Conservation (phyloP, 2,113 vertebrate genomes). For the Sclerurus mexicanus region DNA sequence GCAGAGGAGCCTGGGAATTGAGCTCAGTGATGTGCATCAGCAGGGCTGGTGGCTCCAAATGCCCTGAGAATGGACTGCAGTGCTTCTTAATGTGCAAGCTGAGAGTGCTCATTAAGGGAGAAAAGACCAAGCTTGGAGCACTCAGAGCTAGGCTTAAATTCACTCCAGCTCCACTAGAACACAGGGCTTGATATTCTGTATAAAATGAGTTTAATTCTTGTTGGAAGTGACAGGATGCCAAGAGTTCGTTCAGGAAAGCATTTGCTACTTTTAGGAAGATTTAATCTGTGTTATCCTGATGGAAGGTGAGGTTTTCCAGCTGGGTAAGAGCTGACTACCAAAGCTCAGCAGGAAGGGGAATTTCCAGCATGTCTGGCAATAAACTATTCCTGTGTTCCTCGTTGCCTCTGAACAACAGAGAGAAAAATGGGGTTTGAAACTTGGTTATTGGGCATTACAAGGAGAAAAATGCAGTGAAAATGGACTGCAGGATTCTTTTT, state of each 20-base stretch:
- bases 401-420: not conserved
- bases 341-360: not conserved
- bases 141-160: not conserved
- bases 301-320: not conserved
- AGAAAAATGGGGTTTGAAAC: not conserved
- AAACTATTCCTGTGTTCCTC: not conserved
- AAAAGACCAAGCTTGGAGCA: too few relatives aligned
- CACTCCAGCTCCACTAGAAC: not conserved
- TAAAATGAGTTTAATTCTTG: not conserved
- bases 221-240: not conserved
- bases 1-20: not conserved
- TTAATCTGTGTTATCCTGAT: not conserved
- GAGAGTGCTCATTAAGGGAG: not conserved
- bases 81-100: not conserved
- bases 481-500: not conserved
- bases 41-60: not conserved
- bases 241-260: not conserved
- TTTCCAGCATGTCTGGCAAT: not conserved
- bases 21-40: not conserved
- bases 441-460: not conserved
- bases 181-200: rapidly evolving
- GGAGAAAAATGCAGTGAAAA: not conserved
- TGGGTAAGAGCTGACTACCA: not conserved
- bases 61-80: not conserved
- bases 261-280: not conserved